Evolutionary conservation across 2,113 vertebrate species (phyloP).

Genomic region (Nanorana parkeri): DNA sequence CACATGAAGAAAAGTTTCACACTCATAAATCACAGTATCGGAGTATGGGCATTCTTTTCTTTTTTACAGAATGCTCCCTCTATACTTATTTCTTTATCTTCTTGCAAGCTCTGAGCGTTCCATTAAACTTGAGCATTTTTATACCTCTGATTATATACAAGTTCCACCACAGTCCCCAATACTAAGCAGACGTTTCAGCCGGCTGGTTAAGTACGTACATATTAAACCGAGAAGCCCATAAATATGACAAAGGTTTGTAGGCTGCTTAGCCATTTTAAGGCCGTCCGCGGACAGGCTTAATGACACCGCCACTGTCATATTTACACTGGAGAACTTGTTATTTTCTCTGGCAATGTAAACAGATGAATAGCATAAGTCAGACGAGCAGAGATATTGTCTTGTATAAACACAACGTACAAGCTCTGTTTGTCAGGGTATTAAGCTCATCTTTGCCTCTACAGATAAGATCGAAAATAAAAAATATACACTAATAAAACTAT

Average conservation of each 20-base stretch:
- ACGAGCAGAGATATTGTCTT: not conserved
- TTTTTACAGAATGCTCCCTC: constrained; percentile 15
- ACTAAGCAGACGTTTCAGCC: constrained; percentile 29
- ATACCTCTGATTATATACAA: constrained; percentile 40
- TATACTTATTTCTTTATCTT: not conserved
- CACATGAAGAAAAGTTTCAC: not conserved
- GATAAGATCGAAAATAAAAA: constrained; percentile 29
- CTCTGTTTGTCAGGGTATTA: constrained; percentile 52
- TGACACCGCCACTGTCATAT: constrained; percentile 44
- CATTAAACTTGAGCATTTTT: constrained; percentile 54
- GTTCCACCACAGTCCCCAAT: constrained; percentile 6
- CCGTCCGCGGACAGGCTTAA: constrained; percentile 39
- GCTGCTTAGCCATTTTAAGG: constrained; percentile 52
- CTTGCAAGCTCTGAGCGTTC: constrained; percentile 21
- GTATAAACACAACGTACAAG: constrained; percentile 14
- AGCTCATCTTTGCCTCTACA: constrained; percentile 19
- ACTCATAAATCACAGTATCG: not conserved
- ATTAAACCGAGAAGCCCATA: constrained; percentile 31
- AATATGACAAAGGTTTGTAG: constrained; percentile 27
- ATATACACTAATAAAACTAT: constrained; percentile 54
- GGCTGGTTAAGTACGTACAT: constrained; percentile 18
- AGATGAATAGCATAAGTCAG: constrained; percentile 52
- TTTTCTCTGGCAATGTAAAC: constrained; percentile 57
- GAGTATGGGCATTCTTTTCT: not conserved
- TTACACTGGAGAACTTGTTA: constrained; percentile 62